These are phyloP conservation scores for Eupleurogrammus muticus DNA, from an alignment of 2,797 vertebrate species.

Conservation along the genomic window DNA sequence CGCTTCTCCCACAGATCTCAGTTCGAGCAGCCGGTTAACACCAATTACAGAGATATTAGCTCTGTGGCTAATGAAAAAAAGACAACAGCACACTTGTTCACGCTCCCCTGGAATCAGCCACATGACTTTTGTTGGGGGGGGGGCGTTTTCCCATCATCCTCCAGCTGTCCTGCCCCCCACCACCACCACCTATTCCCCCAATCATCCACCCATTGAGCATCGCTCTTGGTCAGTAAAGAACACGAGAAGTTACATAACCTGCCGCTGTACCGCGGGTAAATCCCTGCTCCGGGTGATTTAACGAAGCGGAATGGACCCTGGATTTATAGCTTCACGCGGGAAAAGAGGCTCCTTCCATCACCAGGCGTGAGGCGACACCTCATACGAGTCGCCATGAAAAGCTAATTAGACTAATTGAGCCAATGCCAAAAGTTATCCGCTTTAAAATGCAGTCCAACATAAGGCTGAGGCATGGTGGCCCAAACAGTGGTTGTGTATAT, in stretches of 20 bases:
- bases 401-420: slow-evolving; percentile 38
- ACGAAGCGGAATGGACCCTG: slow-evolving; percentile 42
- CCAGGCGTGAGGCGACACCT: slow-evolving; percentile 27
- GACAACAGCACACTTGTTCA: slow-evolving; percentile 29
- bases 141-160: slow-evolving; percentile 35
- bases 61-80: slow-evolving; percentile 47
- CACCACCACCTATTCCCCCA: slow-evolving; percentile 1
- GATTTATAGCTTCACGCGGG: slow-evolving; percentile 34
- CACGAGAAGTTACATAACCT: slow-evolving; percentile 48
- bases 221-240: not conserved
- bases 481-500: too few species aligned
- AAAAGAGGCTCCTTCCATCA: slow-evolving; percentile 47
- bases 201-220: slow-evolving; percentile 11
- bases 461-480: too few species aligned
- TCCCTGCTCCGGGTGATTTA: slow-evolving; percentile 51
- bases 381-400: slow-evolving; percentile 12
- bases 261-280: slow-evolving; percentile 47
- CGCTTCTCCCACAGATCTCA: slow-evolving; percentile 36
- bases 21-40: slow-evolving; percentile 54
- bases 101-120: slow-evolving; percentile 23
- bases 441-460: too few species aligned
- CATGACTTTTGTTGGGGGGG: slow-evolving; percentile 20
- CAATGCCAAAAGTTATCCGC: slow-evolving; percentile 20
- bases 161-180: slow-evolving; percentile 47
- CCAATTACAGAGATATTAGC: slow-evolving; percentile 61